phyloP scores from a whole-genome alignment of 1,140 invertebrate genomes.

The Pollicipes pollicipes region DNA sequence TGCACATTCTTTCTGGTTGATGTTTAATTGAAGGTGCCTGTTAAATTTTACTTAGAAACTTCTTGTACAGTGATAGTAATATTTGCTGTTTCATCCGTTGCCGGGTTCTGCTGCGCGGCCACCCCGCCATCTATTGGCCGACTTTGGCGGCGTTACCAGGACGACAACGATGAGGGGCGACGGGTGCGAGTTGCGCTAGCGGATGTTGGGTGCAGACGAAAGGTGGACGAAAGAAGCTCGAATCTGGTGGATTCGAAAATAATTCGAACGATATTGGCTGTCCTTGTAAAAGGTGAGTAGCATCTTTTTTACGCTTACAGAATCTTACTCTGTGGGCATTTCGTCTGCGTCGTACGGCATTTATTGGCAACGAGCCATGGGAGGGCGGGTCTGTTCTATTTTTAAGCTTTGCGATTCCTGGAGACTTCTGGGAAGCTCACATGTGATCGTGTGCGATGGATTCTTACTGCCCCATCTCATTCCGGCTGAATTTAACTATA shows the following conservation, averaged over 20 bases:
- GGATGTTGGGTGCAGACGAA: neutral
- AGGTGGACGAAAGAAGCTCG: too few species aligned
- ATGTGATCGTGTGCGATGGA: too few species aligned
- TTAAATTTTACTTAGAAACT: too few species aligned
- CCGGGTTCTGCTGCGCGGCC: too few species aligned
- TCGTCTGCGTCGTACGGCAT: neutral
- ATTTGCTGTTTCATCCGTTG: too few species aligned
- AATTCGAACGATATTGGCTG: neutral
- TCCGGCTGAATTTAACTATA: too few species aligned
- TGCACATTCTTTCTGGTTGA: too few species aligned
- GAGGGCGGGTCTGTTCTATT: neutral
- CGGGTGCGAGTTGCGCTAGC: neutral
- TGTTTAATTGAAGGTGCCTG: too few species aligned
- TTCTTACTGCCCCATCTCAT: too few species aligned
- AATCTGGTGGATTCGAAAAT: neutral
- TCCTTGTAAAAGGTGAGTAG: neutral
- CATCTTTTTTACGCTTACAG: neutral
- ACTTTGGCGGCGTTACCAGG: neutral
- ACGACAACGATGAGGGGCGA: neutral
- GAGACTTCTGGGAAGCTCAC: too few species aligned
- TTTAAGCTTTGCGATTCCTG: too few species aligned
- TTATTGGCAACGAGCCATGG: neutral
- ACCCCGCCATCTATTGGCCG: neutral
- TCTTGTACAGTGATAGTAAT: too few species aligned
- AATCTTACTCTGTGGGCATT: neutral